phyloP scores from a whole-genome alignment of 2,797 vertebrate species.

The Fistularia tabacaria region DNA sequence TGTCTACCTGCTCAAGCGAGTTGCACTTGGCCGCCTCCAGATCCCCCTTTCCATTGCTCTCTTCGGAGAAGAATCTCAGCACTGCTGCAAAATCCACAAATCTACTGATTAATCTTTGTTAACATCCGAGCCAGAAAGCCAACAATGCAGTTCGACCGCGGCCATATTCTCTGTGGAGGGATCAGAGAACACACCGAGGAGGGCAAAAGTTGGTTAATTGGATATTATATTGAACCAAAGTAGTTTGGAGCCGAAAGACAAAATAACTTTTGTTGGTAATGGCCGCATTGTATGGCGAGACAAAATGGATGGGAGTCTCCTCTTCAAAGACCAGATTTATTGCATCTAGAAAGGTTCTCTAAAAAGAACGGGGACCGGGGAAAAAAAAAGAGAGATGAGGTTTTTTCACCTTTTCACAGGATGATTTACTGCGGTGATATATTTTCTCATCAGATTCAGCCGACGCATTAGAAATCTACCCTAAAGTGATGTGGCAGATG shows the following conservation, averaged over 20 bases:
- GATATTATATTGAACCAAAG: slow-evolving; percentile 62
- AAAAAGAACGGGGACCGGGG: slow-evolving; percentile 45
- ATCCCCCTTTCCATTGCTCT: slow-evolving; percentile 14
- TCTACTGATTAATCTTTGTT: slow-evolving; percentile 50
- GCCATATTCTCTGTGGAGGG: slow-evolving; percentile 29
- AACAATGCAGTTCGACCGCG: slow-evolving; percentile 32
- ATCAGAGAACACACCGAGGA: slow-evolving; percentile 24
- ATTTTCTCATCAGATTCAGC: slow-evolving; percentile 49
- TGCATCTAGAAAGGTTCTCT: slow-evolving; percentile 41
- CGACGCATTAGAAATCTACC: slow-evolving; percentile 31
- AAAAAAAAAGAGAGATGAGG: slow-evolving; percentile 30
- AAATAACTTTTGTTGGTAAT: slow-evolving; percentile 52
- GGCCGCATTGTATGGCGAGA: slow-evolving; percentile 39
- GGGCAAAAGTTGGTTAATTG: slow-evolving; percentile 51
- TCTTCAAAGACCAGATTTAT: slow-evolving; percentile 53
- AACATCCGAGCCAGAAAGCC: slow-evolving; percentile 27
- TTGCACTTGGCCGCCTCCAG: slow-evolving; percentile 17
- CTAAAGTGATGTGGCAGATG: neutral
- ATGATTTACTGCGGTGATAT: slow-evolving; percentile 48
- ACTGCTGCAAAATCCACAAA: slow-evolving; percentile 19
- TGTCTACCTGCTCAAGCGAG: slow-evolving; percentile 6
- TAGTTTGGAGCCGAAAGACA: slow-evolving; percentile 47
- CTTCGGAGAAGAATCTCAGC: slow-evolving; percentile 18
- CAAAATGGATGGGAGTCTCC: slow-evolving; percentile 56
- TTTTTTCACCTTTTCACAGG: slow-evolving; percentile 37